Base-by-base conservation (phyloP, 1,140 invertebrate species). In the Zeugodacus cucurbitae region DNA sequence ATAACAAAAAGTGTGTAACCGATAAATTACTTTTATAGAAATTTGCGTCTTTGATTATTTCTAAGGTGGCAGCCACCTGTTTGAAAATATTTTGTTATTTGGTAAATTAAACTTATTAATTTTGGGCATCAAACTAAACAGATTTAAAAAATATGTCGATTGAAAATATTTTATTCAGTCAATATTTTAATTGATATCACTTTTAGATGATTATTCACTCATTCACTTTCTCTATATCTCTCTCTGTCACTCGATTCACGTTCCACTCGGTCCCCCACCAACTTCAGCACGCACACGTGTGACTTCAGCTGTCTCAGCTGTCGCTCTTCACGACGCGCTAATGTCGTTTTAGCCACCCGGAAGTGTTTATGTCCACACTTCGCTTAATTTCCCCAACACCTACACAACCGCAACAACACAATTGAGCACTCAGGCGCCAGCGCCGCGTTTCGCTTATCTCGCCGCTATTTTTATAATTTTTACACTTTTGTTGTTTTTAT, bases 361-460 rank as follows among this genome's bases (percentile, higher is more conserved):
- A 82, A 82, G 74, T 82, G 74, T 82, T 82, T 82, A 82, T 41
- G 74, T 82, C 74, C 37, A 82, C 74, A 82, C 74, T 82, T 82
- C 41, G 44, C 41, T 82, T 82, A 82, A 82, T 82, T 82, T 54
- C 44, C 17, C 20, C 37, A 34, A 26, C 74, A 82, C 74, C 74
- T 44, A 34, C 41, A 14, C 37, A 26, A 14, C 37, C 22, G 3
- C 34, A 37, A 22, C 22, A 41, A 22, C 22, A 41, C 70, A 22
- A 62, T 62, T 62, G 41, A 26, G 41, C 74, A 54, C 41, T 26
- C 44, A 82, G 17, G 4, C 34, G 20, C 41, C n/a, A 82, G 29
- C 20, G 58, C 58, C 3, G 3, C 14, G 2, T 62, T 62, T 62
- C 26, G n/a, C n/a, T 82, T 20, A 54, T 14, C 48, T 82, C 22